Evolutionary conservation across 2,888 invertebrate species (phyloP), one percentile per base, ranked within the genome.

Genomic region (Sesamia inferens): DNA sequence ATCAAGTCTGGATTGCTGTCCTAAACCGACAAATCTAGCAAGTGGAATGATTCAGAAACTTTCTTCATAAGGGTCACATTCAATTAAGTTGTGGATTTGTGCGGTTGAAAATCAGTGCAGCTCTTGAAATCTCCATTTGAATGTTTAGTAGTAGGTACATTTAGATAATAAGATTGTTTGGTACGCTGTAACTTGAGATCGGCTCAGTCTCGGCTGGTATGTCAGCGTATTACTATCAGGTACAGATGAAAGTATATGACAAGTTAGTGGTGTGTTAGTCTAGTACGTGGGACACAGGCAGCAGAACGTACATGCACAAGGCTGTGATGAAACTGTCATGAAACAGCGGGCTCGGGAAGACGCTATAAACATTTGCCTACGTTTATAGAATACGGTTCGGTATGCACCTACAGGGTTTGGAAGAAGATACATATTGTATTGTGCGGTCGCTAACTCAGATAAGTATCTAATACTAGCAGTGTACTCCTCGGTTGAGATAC

Each of bases 1-100:
- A 74, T 76, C 48, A 67, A 62, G 47, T 59, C n/a, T 19, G 5
- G 1, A n/a, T 54, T 64, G 11, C 13, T 31, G 47, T 76, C 16
- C 47, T 61, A 24, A 74, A 61, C 24, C n/a, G 54, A 67, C n/a
- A 48, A 47, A 14, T 61, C 24, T 65, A 24, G 44, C n/a, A 48
- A 51, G 61, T 76, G 2, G 14, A n/a, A 39, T 54, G 19, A 6
- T 19, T 24, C 7, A 39, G 19, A 63, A 57, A 54, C 6, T 24
- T 47, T 65, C 14, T 16, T 51, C 22, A 7, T 61, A 14, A 39
- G 39, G 74, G 24, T 48, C 61, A 61, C 67, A 13, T 14, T 76
- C n/a, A 48, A 61, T 16, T 19, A 65, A 42, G 7, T 44, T 6
- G 68, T 42, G 10, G 19, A 22, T 42, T 39, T 16, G 48, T 22